Percentiles rank a stretch among this genome's conserved stretches.
phyloP scores from a whole-genome alignment of 2,113 vertebrate species.

The cattle (Bos taurus) region ARS-UCD2.0 NC_037335.1:50735501-50736000 shows the following conservation, averaged over 20 bases:
- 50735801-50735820: conserved; percentile 3
- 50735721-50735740: neutral
- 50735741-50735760: neutral
- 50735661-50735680: neutral
- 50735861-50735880: conserved; percentile 5
- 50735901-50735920: neutral
- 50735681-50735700: neutral
- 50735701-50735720: neutral
- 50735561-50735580: neutral
- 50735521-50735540: neutral
- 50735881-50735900: conserved; percentile 3
- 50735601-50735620: neutral
- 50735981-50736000: neutral
- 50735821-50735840: neutral
- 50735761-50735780: neutral
- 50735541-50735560: conserved; percentile 4
- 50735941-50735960: neutral
- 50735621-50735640: neutral
- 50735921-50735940: neutral
- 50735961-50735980: neutral
- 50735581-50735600: conserved; percentile 10
- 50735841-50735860: neutral
- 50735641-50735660: neutral
- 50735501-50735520: neutral
- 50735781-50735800: neutral